phyloP scores from a whole-genome alignment of 2,797 vertebrate species.

The Myioborus miniatus region DNA sequence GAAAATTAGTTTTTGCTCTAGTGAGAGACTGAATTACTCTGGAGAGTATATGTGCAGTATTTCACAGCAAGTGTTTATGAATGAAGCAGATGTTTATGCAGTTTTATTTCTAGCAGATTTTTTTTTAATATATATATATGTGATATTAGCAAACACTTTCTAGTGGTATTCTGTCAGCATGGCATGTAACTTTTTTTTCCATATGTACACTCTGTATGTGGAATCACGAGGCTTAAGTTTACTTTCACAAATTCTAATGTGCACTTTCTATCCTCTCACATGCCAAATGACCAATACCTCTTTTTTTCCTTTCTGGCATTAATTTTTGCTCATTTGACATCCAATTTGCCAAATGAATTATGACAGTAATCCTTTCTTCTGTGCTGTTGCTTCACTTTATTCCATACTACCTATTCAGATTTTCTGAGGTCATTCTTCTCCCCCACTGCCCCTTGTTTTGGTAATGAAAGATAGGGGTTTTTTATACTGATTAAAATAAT shows the following conservation, averaged over 20 bases:
- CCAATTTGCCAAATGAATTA: conserved; percentile 34
- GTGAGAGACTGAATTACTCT: neutral
- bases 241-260: neutral
- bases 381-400: neutral
- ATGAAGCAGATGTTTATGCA: neutral
- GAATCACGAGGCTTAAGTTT: neutral
- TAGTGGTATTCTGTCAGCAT: neutral
- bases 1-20: neutral
- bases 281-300: neutral
- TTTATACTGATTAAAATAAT: neutral
- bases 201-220: neutral
- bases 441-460: neutral
- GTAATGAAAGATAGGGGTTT: neutral
- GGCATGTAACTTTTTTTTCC: neutral
- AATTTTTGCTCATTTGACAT: conserved; percentile 8
- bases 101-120: neutral
- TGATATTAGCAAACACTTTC: neutral
- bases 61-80: neutral
- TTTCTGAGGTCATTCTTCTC: neutral
- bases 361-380: conserved; percentile 42
- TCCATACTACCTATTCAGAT: neutral
- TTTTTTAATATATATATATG: too few relatives aligned
- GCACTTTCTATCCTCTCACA: neutral
- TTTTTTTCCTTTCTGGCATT: neutral
- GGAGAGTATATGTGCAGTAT: neutral